Evolutionary conservation across 30 jellyfish, hydroid and myxozoan genomes (phyloP).

Genomic region (Aurelia coerulea): DNA sequence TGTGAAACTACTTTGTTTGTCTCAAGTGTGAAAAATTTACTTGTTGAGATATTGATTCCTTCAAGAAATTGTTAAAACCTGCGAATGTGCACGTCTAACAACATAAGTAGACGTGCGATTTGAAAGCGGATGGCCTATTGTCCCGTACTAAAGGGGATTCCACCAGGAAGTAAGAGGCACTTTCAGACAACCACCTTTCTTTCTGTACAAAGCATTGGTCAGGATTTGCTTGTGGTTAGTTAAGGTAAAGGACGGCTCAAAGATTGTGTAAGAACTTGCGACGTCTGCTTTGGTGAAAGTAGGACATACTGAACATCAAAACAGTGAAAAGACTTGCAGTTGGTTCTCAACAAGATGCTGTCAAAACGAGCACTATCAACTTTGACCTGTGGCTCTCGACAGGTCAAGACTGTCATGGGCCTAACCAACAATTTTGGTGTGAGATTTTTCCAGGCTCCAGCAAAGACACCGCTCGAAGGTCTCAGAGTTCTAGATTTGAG

Average conservation of each 20-base stretch:
- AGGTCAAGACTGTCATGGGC: slow-evolving; percentile 13
- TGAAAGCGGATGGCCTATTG: too few relatives aligned
- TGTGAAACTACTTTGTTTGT: too few relatives aligned
- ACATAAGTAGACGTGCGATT: too few relatives aligned
- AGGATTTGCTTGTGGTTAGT: background rate
- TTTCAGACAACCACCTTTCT: background rate
- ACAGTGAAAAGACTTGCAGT: too few relatives aligned
- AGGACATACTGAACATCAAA: too few relatives aligned
- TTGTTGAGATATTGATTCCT: too few relatives aligned
- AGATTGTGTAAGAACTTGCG: too few relatives aligned
- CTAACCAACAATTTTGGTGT: slow-evolving; percentile 9
- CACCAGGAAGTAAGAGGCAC: background rate
- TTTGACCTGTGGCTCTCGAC: slow-evolving; percentile 16
- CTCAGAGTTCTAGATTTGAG: slow-evolving; percentile 71
- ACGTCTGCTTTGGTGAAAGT: too few relatives aligned
- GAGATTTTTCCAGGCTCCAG: slow-evolving; percentile 48
- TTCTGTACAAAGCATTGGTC: background rate
- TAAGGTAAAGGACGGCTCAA: too few relatives aligned
- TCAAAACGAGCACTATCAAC: slow-evolving; percentile 17
- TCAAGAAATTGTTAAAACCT: too few relatives aligned
- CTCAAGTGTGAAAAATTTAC: too few relatives aligned
- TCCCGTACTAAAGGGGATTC: background rate
- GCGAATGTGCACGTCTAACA: too few relatives aligned
- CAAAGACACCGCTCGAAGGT: slow-evolving; percentile 62
- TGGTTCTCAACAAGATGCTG: slow-evolving; percentile 11